These are phyloP conservation scores for Scomber scombrus DNA, from an alignment of 2,113 vertebrate species.

Conservation along the genomic window DNA sequence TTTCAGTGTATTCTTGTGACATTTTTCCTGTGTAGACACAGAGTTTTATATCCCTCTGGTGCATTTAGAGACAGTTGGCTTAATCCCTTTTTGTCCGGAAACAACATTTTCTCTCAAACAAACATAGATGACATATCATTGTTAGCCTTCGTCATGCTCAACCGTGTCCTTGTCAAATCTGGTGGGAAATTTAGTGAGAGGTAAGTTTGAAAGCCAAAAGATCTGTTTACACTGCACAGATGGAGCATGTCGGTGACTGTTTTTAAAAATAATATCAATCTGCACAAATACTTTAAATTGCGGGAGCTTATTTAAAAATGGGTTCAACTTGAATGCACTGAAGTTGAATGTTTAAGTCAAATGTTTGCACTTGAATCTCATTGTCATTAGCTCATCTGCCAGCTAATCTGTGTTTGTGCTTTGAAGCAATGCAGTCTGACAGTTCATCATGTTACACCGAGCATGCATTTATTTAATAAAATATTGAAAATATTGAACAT, in stretches of 20 bases:
- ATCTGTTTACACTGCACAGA: constrained; percentile 40
- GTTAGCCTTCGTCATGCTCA: background rate
- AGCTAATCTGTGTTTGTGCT: background rate
- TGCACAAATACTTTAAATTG: background rate
- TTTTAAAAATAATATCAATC: background rate
- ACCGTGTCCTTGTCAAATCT: background rate
- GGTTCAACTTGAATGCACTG: background rate
- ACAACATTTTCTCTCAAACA: background rate
- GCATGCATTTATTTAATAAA: background rate
- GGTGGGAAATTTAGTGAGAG: constrained; percentile 33
- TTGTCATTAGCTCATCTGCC: background rate
- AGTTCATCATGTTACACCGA: background rate
- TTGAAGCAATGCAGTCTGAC: background rate
- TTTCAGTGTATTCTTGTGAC: no score
- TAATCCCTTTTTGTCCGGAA: background rate
- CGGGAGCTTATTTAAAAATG: background rate
- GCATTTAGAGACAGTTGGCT: background rate
- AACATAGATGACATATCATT: background rate
- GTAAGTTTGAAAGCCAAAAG: background rate
- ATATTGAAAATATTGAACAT: no score
- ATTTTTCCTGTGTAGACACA: no score
- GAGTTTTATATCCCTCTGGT: background rate
- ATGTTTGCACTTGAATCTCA: background rate
- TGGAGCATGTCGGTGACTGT: constrained; percentile 12
- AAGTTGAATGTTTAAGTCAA: background rate